A percentile compares a stretch with the other conserved stretches of the same genome.
phyloP scores from a whole-genome alignment of 1,140 invertebrate species.

The Drosophila lini region DNA sequence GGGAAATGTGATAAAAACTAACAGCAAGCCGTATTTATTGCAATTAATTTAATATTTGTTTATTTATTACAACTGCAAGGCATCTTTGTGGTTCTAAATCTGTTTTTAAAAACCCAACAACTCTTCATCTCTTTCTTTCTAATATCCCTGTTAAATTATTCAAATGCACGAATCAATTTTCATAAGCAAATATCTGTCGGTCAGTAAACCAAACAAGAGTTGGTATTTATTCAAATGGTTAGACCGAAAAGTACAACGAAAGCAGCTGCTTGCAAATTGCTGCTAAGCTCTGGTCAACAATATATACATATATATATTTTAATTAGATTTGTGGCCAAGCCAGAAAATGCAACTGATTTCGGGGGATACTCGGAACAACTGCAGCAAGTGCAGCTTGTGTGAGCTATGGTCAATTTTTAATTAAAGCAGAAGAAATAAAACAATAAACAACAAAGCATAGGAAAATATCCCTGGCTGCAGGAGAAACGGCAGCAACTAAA shows the following conservation, averaged over 20 bases:
- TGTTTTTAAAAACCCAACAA: constrained; percentile 27
- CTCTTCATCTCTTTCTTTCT: not conserved
- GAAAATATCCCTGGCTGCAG: constrained; percentile 26
- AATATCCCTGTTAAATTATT: constrained; percentile 61
- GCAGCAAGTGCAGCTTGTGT: constrained; percentile 1
- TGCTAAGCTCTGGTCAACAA: constrained; percentile 21
- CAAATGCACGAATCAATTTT: constrained; percentile 76
- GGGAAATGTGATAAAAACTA: constrained; percentile 34
- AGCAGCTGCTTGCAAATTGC: constrained; percentile 11
- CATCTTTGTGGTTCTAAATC: constrained; percentile 52
- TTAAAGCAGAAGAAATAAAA: constrained; percentile 39
- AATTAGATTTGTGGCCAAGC: constrained; percentile 29
- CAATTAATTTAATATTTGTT: constrained; percentile 71
- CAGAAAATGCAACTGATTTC: constrained; percentile 17
- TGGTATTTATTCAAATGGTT: constrained; percentile 36
- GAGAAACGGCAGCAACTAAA: constrained; percentile 50
- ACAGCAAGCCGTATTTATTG: constrained; percentile 41
- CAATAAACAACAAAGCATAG: constrained; percentile 47
- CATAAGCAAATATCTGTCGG: constrained; percentile 63
- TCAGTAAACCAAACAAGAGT: constrained; percentile 21
- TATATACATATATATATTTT: constrained; percentile 7
- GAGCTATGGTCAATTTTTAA: constrained; percentile 58
- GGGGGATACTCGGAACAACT: not conserved
- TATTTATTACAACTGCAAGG: constrained; percentile 68
- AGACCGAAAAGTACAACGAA: constrained; percentile 16